A percentile compares a stretch with the other conserved stretches of the same genome.
Evolutionary conservation across 2,888 invertebrate genomes (phyloP).

Genomic region (Drosophila mimica): DNA sequence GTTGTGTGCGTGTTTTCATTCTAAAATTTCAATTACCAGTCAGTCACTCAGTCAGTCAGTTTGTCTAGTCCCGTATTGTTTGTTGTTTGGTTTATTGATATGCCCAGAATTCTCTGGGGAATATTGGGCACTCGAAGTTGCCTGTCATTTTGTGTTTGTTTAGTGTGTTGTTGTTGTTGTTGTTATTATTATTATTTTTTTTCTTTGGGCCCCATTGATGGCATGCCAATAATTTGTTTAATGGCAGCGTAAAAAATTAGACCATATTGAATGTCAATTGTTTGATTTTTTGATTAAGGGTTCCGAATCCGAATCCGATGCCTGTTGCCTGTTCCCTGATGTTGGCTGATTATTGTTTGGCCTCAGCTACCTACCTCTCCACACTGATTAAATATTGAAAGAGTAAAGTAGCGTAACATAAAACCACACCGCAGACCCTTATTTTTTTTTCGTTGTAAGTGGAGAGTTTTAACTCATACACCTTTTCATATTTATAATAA

Average conservation of each 20-base stretch:
- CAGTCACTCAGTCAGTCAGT: constrained; percentile 18
- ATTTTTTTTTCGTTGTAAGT: constrained; percentile 21
- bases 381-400: constrained; percentile 79
- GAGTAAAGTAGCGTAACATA: constrained; percentile 72
- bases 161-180: constrained; percentile 26
- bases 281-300: constrained; percentile 82
- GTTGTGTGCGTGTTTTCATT: constrained; percentile 30
- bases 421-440: constrained; percentile 40
- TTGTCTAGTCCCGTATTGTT: constrained; percentile 37
- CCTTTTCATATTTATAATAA: constrained; percentile 16
- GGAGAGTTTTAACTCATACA: constrained; percentile 35
- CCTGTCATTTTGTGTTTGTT: constrained; percentile 63
- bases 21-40: constrained; percentile 73
- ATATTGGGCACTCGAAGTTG: constrained; percentile 39
- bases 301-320: constrained; percentile 22
- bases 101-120: constrained; percentile 51
- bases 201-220: constrained; percentile 27
- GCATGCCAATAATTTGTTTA: constrained; percentile 80
- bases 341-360: constrained; percentile 41
- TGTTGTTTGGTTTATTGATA: constrained; percentile 77
- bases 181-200: neutral
- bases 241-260: constrained; percentile 83
- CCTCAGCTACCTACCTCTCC: constrained; percentile 28
- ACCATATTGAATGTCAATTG: constrained; percentile 84
- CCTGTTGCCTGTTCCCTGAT: constrained; percentile 16